Percentiles rank a stretch among this genome's conserved stretches.
phyloP scores from a whole-genome alignment of 2,113 vertebrate genomes.

The Tychaedon coryphoeus region DNA sequence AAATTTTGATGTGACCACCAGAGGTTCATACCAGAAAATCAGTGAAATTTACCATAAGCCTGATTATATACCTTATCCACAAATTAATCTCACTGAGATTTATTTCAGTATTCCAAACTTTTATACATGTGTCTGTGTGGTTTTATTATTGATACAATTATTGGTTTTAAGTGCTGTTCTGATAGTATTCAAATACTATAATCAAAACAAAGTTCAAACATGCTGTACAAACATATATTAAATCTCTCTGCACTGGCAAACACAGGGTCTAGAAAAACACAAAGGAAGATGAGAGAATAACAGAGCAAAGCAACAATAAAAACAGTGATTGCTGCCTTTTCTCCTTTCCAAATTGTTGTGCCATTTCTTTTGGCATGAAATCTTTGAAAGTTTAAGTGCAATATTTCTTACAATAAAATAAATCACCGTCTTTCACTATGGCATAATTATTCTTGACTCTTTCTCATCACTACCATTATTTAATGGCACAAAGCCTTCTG shows the following conservation, averaged over 20 bases:
- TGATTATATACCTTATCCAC: constrained; percentile 1
- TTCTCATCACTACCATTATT: background rate
- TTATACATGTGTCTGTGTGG: background rate
- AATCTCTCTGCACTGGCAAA: background rate
- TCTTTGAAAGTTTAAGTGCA: background rate
- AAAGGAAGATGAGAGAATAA: background rate
- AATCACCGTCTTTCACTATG: background rate
- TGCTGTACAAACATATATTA: background rate
- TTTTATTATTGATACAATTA: constrained; percentile 26
- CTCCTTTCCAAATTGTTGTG: background rate
- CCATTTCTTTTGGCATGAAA: background rate
- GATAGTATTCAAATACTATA: background rate
- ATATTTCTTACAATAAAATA: background rate
- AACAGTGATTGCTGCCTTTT: background rate
- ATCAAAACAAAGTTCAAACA: background rate
- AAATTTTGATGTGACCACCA: background rate
- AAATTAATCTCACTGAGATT: constrained; percentile 17
- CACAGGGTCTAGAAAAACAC: background rate
- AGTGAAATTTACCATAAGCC: background rate
- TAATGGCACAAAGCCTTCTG: background rate
- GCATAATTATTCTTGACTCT: background rate
- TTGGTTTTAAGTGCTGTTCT: background rate
- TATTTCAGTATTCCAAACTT: constrained; percentile 3
- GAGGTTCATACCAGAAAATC: background rate
- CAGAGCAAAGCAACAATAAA: background rate